Base-by-base conservation (phyloP, 2,797 vertebrate genomes). In the Sorex maritimensis region DNA sequence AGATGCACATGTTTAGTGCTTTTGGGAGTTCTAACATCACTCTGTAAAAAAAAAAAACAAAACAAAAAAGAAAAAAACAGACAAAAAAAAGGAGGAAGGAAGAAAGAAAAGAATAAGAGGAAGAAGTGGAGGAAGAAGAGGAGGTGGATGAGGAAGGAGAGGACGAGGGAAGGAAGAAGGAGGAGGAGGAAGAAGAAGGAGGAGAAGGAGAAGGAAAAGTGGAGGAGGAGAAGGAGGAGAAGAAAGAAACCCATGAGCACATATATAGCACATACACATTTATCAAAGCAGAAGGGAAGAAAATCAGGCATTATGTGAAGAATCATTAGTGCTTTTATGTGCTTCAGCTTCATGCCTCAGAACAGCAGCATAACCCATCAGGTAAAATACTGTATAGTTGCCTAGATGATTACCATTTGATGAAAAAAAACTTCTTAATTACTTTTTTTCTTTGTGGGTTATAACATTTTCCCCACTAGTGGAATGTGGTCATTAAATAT, bases 1-100 rank as follows among this genome's bases (percentile, higher is more conserved):
- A 88, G 65, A 90, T 99, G 98, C 96, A 98, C 96, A 87, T 99
- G 98, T 96, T 97, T 99, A 5, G 99, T 99, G 71, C 85, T 98
- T 97, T 98, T 99, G 28, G 99, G 99, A 93, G 98, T 98, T 98
- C 98, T 99, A 38, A 99, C 99, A 55, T 99, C 98, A 93, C 95
- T 99, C 99, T 99, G 96, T 96, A 74, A 82, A 96, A 67, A 28
- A 10, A 67, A 5, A 26, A 28, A 86, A 96, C 8, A 93, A 95
- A 63, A 93, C 81, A 24, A 2, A 30, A 0, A 19, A 19, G 55
- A 19, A 61, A 23, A 61, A 23, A 15, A 17, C 15, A 61, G 58
- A 61, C 6, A 19, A 61, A 23, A 14, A 21, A 17, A 61, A 15
- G 58, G 15, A 21, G 0, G 73, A 14, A 94, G 73, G 4, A 83